Evolutionary conservation across 2,888 invertebrate genomes (phyloP).

Genomic region (Piscicola geometra): DNA sequence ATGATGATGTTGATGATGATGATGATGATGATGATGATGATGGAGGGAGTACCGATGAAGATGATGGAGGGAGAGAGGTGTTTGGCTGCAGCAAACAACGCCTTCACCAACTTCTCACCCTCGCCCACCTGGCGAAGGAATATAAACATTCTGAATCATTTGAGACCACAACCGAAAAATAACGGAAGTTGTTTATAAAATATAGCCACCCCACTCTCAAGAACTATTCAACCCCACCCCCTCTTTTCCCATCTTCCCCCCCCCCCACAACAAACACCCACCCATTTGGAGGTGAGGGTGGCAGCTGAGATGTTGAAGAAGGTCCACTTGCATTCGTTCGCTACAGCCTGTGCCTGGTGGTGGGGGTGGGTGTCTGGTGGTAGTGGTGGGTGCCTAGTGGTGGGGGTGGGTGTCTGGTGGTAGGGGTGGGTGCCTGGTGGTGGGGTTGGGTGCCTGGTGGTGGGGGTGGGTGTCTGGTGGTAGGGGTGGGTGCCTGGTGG

Average conservation of each 20-base stretch:
- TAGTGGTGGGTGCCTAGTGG: too few species aligned
- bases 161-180: neutral
- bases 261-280: too few species aligned
- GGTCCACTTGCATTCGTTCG: slow-evolving; percentile 89
- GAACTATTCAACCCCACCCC: neutral
- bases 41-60: slow-evolving; percentile 57
- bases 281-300: slow-evolving; percentile 87
- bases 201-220: neutral
- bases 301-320: slow-evolving; percentile 98
- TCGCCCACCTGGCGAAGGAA: slow-evolving; percentile 72
- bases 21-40: slow-evolving; percentile 4
- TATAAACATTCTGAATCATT: slow-evolving; percentile 22
- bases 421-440: too few species aligned
- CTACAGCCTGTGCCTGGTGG: slow-evolving; percentile 79
- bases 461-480: too few species aligned
- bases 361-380: too few species aligned
- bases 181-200: neutral
- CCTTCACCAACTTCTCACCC: slow-evolving; percentile 93
- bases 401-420: too few species aligned
- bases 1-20: too few species aligned
- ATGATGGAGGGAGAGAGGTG: slow-evolving; percentile 70
- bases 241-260: neutral
- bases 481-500: too few species aligned
- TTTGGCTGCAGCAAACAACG: slow-evolving; percentile 88
- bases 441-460: too few species aligned